Base-by-base conservation (phyloP, 2,888 invertebrate species). In the Amphipoea oculea region DNA sequence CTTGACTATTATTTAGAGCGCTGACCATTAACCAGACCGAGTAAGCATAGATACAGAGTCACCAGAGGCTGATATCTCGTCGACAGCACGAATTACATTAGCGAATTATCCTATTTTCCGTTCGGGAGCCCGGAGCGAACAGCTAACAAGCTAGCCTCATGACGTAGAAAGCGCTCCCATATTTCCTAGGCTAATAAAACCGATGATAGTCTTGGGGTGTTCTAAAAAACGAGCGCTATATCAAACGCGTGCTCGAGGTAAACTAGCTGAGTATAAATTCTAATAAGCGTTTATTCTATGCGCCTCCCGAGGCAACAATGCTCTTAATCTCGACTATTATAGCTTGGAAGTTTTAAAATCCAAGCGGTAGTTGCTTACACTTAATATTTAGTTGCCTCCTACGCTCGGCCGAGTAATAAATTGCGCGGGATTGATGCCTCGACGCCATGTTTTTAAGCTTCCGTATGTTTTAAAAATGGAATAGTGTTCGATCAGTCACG, bases 321-420 rank as follows among this genome's bases (percentile, higher is more conserved):
- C 94, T 90, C 93, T 92, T 96, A 96, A 96, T 96, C 95, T 95
- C 92, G 90, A 94, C 95, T 93, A 96, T 96, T 96, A 96, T 95
- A 94, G 92, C 92, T 94, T 92, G 92, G 94, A 93, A 92, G 93
- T 95, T 96, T 94, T 95, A 94, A 95, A 94, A 93, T 90, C 91
- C 87, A 91, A 93, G 94, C 94, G 94, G 94, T 95, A 95, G 95
- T 96, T 94, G 92, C 82, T 92, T 92, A 91, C 91, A 88, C 92
- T 94, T 95, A 95, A 94, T 96, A 95, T 95, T 94, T 94, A 95
- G 94, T 94, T 93, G 93, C 95, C 95, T 96, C 96, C 96, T 96
- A 95, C 96, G 95, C 95, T 92, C 85, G 89, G 88, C 72, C 85
- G 90, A 89, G 92, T 94, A 93, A 96, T 96, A 96, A 96, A 96